Base-by-base conservation (phyloP, 2,888 invertebrate species). In the Ophraella communa region DNA sequence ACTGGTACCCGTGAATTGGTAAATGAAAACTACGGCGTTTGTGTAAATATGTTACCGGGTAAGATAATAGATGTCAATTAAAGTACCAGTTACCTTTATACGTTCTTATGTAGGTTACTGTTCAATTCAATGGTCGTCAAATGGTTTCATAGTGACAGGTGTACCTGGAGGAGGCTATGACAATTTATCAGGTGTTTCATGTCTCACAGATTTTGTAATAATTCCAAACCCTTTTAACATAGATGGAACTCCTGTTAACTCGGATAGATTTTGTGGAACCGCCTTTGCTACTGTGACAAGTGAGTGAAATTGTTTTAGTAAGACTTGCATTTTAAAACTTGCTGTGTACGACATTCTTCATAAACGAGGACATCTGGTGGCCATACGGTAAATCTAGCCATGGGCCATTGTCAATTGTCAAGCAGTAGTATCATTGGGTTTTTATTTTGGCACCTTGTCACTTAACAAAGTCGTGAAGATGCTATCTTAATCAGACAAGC, bases 221-320 rank as follows among this genome's bases (percentile, higher is more conserved):
- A 89, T 94, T 71, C 90, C 93, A 5, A 88, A 90, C 82, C 89
- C 92, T 0, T 78, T 67, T 45, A 71, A 66, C 57, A 35, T 66
- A 0, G 70, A 73, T 54, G 84, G 84, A 3, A 84, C 84, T 47
- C 77, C 78, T 30, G 70, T 73, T 53, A 81, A 83, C 54, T 85
- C 86, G 1, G 93, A 93, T 76, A 85, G 93, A 53, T 92, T 92
- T 81, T 93, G 93, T 76, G 93, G 93, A 1, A 83, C 90, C 62
- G 88, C 88, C 5, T 87, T 93, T 71, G 84, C 87, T 1, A 78
- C 88, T 4, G 88, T 90, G 53, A 87, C 86, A 24, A 85, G 90
- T 86, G 80, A 84, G 87, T 45, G 21, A 42, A 11, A 39, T 11
- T 11, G 39, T 39, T 4, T 83, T 39, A 20, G 8, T 20, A 35